Evolutionary conservation across 2,797 vertebrate genomes (phyloP).

Genomic region (Pogonophryne albipinna): DNA sequence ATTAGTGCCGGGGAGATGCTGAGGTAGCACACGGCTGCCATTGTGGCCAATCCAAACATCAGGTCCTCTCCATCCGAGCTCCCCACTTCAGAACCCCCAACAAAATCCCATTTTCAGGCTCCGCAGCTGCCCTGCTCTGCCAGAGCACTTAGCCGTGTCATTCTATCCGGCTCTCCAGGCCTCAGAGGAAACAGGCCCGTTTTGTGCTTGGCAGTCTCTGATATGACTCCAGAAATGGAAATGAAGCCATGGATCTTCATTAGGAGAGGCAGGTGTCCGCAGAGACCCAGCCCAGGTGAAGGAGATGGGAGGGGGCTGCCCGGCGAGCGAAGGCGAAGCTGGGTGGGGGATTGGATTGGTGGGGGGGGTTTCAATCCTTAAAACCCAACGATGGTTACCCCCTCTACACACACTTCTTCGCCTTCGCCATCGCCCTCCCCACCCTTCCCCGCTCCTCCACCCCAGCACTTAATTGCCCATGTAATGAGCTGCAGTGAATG

Average conservation of each 20-base stretch:
- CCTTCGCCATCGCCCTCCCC: constrained; percentile 49
- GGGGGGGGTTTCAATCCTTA: constrained; percentile 64
- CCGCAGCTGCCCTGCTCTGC: constrained; percentile 90
- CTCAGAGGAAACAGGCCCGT: constrained; percentile 83
- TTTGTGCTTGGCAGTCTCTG: constrained; percentile 87
- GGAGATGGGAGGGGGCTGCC: constrained; percentile 65
- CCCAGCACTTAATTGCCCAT: constrained; percentile 91
- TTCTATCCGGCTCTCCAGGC: constrained; percentile 87
- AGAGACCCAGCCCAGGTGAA: constrained; percentile 91
- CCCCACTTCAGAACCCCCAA: constrained; percentile 82
- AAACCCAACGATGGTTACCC: constrained; percentile 76
- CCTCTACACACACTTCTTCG: constrained; percentile 67
- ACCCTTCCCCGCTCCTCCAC: constrained; percentile 68
- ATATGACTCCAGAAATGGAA: constrained; percentile 91
- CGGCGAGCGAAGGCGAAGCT: constrained; percentile 10
- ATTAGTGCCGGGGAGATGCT: constrained; percentile 80
- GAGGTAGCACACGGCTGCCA: constrained; percentile 85
- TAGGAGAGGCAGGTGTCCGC: constrained; percentile 94
- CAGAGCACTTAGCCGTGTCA: constrained; percentile 87
- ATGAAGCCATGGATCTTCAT: constrained; percentile 92
- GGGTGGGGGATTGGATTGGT: constrained; percentile 65
- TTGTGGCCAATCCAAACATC: constrained; percentile 89
- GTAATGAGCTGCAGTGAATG: constrained; percentile 90
- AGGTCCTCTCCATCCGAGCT: constrained; percentile 81
- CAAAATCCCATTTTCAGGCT: constrained; percentile 85